A percentile compares a stretch with the other conserved stretches of the same genome.
These are phyloP conservation scores for Dryobates pubescens DNA, from an alignment of 2,797 vertebrate genomes.

Conservation along the genomic window DNA sequence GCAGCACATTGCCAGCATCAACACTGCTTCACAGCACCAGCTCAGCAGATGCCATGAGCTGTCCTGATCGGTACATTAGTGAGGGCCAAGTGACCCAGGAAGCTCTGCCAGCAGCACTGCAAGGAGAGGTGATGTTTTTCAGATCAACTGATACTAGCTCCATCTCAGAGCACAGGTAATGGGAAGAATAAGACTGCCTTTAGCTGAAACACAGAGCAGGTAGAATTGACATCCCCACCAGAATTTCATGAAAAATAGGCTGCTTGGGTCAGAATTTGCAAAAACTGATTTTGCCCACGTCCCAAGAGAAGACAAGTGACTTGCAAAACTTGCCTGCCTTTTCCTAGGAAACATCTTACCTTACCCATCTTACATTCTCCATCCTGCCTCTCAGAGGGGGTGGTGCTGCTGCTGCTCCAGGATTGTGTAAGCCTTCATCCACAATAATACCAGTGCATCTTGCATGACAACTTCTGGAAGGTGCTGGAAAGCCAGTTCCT, in stretches of 20 bases:
- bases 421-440: background rate
- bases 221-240: background rate
- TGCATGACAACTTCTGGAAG: constrained; percentile 12
- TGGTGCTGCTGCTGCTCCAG: background rate
- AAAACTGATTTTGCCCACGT: background rate
- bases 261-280: background rate
- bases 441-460: background rate
- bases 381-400: background rate
- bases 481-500: background rate
- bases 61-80: background rate
- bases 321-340: background rate
- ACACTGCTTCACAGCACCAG: rapidly evolving
- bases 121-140: background rate
- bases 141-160: background rate
- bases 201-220: background rate
- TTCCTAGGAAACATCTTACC: background rate
- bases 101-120: background rate
- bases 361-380: background rate
- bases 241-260: background rate
- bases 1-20: background rate
- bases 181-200: background rate
- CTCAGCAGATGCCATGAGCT: background rate
- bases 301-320: background rate
- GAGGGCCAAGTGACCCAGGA: background rate
- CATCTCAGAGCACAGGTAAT: background rate